Evolutionary conservation across 1,140 invertebrate genomes (phyloP), one percentile per base, ranked within the genome.

Genomic region (Lordiphosa stackelbergi): DNA sequence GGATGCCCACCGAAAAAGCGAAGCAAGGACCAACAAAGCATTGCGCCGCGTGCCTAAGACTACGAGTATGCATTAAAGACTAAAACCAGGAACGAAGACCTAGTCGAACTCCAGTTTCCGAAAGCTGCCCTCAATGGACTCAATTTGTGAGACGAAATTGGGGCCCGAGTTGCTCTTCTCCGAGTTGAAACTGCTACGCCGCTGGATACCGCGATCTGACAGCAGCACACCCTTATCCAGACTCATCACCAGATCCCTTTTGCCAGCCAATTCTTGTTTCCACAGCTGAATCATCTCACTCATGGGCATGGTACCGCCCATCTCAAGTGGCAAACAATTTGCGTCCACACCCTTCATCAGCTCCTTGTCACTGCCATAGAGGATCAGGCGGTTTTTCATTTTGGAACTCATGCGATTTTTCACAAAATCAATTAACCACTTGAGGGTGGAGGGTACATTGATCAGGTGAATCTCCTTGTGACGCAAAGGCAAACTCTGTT

Each of bases 401-500:
- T 95, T 95, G 16, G 90, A 88, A 51, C 92, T 93, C 22, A 94
- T 89, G 70, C 92, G 91, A 36, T 90, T 90, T 63, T 90, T 89
- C 1, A 92, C 91, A 71, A 95, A 93, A 69, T 94, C 93, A 55
- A 94, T 92, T 12, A 94, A 89, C 75, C 93, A 93, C 68, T 92
- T 91, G 1, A 95, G 74, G 1, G 92, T 89, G 13, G 90, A 69
- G 8, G 93, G 92, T 2, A 94, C 87, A 75, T 95, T 94, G 10
- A 94, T 86, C 41, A 93, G 88, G 72, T 95, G 92, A 35, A 92
- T 89, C 75, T 92, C 91, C 85, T 94, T 95, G 86, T 95, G 93
- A 24, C 94, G 89, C 88, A 94, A 91, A 9, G 94, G 94, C 43
- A 93, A 69, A 4, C 93, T 93, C 91, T 94, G 93, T 92, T 94